These are phyloP conservation scores for Neogale vison DNA, from an alignment of 2,113 vertebrate species.

Conservation along the genomic window DNA sequence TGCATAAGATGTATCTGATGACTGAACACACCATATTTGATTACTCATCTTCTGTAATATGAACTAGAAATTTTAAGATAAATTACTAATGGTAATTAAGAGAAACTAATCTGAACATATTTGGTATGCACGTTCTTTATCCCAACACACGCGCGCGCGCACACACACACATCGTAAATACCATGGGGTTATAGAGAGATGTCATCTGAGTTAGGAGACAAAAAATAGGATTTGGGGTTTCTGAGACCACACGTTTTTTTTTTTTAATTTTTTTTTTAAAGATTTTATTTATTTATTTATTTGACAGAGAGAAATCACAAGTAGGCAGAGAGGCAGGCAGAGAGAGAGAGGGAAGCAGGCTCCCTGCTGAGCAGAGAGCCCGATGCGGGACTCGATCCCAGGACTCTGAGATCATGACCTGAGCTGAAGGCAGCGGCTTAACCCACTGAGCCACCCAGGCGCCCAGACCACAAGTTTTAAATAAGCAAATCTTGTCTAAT, in stretches of 20 bases:
- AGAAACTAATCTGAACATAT: neutral
- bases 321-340: too few species aligned
- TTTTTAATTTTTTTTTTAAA: too few species aligned
- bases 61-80: neutral
- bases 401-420: too few species aligned
- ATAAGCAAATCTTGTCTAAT: neutral
- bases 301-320: too few species aligned
- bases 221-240: neutral
- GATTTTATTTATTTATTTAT: too few species aligned
- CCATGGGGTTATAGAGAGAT: neutral
- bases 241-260: neutral
- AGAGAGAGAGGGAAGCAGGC: too few species aligned
- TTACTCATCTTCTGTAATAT: neutral
- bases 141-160: neutral
- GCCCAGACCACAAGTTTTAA: neutral
- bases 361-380: too few species aligned
- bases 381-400: too few species aligned
- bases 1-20: neutral
- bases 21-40: neutral
- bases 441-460: too few species aligned
- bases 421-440: too few species aligned
- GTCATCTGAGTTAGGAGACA: neutral
- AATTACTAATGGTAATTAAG: neutral
- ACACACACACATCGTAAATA: neutral
- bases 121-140: neutral